phyloP scores from a whole-genome alignment of 2,797 vertebrate species.

The Thaleichthys pacificus region DNA sequence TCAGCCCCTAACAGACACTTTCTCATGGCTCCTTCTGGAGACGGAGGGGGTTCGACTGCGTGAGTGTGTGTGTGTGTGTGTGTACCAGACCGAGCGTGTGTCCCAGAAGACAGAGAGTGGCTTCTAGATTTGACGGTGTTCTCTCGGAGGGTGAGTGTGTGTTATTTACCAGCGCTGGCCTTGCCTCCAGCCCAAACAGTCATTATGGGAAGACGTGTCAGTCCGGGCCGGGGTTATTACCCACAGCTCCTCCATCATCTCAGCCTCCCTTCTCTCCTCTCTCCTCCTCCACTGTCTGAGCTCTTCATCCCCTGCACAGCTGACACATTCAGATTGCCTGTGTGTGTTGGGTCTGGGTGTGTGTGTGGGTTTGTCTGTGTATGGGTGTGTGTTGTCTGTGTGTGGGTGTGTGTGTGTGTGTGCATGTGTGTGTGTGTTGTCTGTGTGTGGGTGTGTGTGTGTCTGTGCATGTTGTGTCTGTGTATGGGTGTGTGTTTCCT shows the following conservation, averaged over 20 bases:
- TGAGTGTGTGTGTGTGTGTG: neutral
- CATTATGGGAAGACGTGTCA: conserved; percentile 20
- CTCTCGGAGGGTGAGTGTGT: neutral
- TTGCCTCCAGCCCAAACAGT: conserved; percentile 6
- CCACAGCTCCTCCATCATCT: conserved; percentile 13
- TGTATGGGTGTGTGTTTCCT: neutral
- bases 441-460: neutral
- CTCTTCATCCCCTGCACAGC: conserved; percentile 13
- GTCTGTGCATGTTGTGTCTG: neutral
- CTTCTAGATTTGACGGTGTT: too few relatives aligned
- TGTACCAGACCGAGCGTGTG: too few relatives aligned
- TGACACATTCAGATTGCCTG: neutral
- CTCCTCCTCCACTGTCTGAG: conserved; percentile 1
- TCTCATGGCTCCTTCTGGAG: too few relatives aligned
- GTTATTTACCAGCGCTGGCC: conserved; percentile 19
- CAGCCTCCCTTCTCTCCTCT: neutral
- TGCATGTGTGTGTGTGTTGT: neutral
- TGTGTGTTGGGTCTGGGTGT: conserved; percentile 9
- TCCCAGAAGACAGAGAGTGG: too few relatives aligned
- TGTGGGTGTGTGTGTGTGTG: too few relatives aligned
- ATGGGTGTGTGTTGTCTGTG: neutral
- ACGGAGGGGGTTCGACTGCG: too few relatives aligned
- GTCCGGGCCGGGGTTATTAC: conserved; percentile 15
- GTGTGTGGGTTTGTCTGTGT: conserved; percentile 8
- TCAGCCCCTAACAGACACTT: too few relatives aligned